Base-by-base conservation (phyloP, 2,888 invertebrate genomes). In the Drosophila fungiperda region DNA sequence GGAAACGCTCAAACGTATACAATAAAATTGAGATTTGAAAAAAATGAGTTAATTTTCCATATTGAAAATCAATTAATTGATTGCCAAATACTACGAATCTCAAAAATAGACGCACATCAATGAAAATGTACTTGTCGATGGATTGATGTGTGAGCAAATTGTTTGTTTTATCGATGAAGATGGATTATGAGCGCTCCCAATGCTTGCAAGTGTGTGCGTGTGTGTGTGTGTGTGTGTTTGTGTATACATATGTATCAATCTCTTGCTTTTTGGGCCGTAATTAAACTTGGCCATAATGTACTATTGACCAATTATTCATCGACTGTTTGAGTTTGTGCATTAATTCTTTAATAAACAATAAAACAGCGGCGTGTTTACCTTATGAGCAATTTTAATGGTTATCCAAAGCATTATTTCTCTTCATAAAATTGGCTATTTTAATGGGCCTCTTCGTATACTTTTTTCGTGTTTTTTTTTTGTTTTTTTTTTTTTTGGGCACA, bases 111-210 rank as follows among this genome's bases (percentile, higher is more conserved):
- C 53, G 58, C 66, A 78, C 71, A 75, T 78, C 78, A 78, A 78
- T 76, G 77, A 77, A 45, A 83, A 88, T 86, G 55, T 66, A 83
- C 76, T 76, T 68, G 83, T 29, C 73, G 78, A 87, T 74, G 77
- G 86, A 87, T 87, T 89, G 89, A 90, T 90, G 78, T 80, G 73
- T 74, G 55, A 55, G 75, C 71, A 80, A 78, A 77, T 82, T 90
- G 86, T 80, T 82, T 90, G 86, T 73, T 80, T 78, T 80, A 90
- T 84, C 80, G 90, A 87, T 81, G 87, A 90, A 90, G 90, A 89
- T 82, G 82, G 89, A 89, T 89, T 90, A 90, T 88, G 87, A 88
- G 84, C 33, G 60, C 53, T 54, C 66, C 45, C 59, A 58, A 52
- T 71, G 58, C 20, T 20, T 20, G 20, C 12, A 2, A 26, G 7